These are phyloP conservation scores for Zelleria hepariella DNA, from an alignment of 2,888 invertebrate species.

Conservation along the genomic window DNA sequence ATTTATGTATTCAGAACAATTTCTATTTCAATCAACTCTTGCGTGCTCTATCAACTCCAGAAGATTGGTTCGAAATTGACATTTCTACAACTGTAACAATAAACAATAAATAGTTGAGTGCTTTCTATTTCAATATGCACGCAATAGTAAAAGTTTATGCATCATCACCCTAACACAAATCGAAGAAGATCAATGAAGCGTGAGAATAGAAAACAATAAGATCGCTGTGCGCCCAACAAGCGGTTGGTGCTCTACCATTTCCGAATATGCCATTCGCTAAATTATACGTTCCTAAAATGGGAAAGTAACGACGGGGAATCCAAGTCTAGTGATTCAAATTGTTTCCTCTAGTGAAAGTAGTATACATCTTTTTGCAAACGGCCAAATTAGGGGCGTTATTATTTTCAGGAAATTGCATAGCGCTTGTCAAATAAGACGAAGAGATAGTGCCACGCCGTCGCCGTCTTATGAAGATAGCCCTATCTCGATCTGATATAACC, in stretches of 20 bases:
- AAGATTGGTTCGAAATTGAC: neutral
- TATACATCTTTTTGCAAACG: neutral
- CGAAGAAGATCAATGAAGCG: conserved; percentile 39
- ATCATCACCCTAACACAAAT: conserved; percentile 49
- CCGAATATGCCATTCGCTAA: conserved; percentile 47
- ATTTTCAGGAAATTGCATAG: conserved; percentile 20
- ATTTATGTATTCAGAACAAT: neutral
- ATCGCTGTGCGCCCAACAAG: conserved; percentile 35
- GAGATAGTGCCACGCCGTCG: neutral
- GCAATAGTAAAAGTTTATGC: conserved; percentile 44
- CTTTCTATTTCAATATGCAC: conserved; percentile 41
- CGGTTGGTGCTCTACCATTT: conserved; percentile 38
- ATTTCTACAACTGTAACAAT: conserved; percentile 30
- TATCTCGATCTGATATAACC: conserved; percentile 1
- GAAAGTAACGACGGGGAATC: conserved; percentile 51
- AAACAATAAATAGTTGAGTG: conserved; percentile 30
- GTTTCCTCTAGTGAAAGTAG: conserved; percentile 54
- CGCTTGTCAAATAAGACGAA: neutral
- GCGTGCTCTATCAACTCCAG: neutral
- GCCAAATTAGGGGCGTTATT: neutral
- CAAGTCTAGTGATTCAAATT: conserved; percentile 36
- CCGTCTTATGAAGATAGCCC: neutral
- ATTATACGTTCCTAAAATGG: conserved; percentile 51
- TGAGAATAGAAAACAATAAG: conserved; percentile 38
- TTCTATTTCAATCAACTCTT: neutral